These are phyloP conservation scores for Tetragonisca angustula DNA, from an alignment of 2,888 invertebrate genomes.

Conservation along the genomic window DNA sequence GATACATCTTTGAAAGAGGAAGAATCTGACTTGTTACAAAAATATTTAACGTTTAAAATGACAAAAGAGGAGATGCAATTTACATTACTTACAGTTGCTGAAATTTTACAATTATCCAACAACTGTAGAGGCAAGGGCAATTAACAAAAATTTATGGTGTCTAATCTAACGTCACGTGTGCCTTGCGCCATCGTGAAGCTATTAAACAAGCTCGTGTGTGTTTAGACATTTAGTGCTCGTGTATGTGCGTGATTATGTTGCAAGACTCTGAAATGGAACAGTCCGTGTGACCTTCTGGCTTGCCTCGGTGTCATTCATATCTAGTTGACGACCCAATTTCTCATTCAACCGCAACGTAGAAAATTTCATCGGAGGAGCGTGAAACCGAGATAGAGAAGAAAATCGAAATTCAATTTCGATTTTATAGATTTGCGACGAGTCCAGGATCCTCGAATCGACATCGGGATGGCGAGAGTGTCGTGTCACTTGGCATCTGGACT, in stretches of 20 bases:
- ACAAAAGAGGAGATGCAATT: no score
- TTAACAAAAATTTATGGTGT: conserved; percentile 67
- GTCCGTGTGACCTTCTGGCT: conserved; percentile 39
- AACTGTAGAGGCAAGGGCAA: neutral
- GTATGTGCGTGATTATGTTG: conserved; percentile 48
- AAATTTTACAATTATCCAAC: no score
- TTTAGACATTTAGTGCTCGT: conserved; percentile 4
- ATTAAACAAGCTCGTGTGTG: conserved; percentile 37
- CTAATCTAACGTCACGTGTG: conserved; percentile 73
- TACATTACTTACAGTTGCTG: no score
- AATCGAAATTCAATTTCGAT: neutral
- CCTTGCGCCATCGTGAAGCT: conserved; percentile 37
- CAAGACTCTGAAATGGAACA: conserved; percentile 44
- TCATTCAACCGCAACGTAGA: neutral
- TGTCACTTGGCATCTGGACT: no score
- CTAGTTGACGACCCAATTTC: conserved; percentile 28
- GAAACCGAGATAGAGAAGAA: neutral
- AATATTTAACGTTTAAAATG: no score
- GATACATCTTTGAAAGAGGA: no score
- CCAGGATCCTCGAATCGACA: no score
- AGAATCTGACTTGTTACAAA: no score
- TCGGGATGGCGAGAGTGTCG: no score
- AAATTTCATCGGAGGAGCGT: neutral
- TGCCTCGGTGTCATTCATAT: conserved; percentile 34
- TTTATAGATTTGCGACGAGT: neutral